phyloP scores from a whole-genome alignment of 2,113 vertebrate genomes.

The Passerina amoena region DNA sequence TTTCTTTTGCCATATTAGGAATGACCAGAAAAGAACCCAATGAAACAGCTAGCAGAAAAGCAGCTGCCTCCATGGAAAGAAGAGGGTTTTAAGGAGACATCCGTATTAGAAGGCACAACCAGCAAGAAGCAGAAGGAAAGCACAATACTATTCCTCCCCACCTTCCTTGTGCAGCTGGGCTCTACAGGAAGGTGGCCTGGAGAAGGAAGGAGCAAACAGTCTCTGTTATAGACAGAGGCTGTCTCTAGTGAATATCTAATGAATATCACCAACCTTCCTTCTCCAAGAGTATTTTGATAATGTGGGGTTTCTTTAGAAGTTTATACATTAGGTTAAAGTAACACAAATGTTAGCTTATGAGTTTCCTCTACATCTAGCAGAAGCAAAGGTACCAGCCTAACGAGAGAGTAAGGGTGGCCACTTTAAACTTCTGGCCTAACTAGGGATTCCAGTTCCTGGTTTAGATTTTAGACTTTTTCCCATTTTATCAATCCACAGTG shows the following conservation, averaged over 20 bases:
- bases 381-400: slow-evolving; percentile 39
- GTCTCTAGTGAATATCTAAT: background rate
- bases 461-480: slow-evolving; percentile 11
- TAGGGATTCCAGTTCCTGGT: slow-evolving; percentile 23
- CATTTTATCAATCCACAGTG: background rate
- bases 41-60: background rate
- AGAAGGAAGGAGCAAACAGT: background rate
- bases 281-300: background rate
- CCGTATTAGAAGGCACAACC: background rate
- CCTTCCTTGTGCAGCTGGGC: background rate
- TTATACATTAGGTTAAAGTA: background rate
- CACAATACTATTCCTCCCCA: background rate
- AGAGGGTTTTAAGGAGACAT: background rate
- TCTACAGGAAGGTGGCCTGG: background rate
- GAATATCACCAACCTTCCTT: background rate
- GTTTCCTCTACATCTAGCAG: slow-evolving; percentile 52
- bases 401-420: slow-evolving; percentile 14
- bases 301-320: accelerated
- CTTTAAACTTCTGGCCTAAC: background rate
- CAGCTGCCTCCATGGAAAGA: background rate
- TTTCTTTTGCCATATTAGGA: background rate
- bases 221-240: background rate
- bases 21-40: background rate
- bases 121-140: background rate
- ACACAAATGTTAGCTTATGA: background rate